A percentile compares a stretch with the other conserved stretches of the same genome.
Evolutionary conservation across 2,888 invertebrate genomes (phyloP).

Genomic region (Noctua fimbriata): DNA sequence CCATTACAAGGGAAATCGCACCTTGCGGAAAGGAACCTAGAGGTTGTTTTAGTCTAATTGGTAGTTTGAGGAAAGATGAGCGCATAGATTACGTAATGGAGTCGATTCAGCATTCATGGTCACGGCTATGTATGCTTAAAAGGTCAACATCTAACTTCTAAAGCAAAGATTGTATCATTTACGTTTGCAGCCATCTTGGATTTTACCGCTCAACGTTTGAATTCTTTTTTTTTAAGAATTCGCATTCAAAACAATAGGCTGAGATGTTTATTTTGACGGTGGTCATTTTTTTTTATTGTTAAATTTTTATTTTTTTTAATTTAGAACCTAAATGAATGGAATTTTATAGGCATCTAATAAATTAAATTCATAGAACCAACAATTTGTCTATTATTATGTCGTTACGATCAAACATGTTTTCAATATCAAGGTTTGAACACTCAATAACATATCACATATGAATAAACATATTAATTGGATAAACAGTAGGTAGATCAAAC

Average conservation of each 20-base stretch:
- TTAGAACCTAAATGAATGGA: background rate
- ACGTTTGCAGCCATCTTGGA: slow-evolving; percentile 55
- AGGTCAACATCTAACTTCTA: slow-evolving; percentile 81
- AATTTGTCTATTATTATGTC: background rate
- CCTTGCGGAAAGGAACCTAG: slow-evolving; percentile 23
- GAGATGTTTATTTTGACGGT: background rate
- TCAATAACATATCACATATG: background rate
- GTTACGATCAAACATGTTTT: slow-evolving; percentile 3
- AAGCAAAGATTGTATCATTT: slow-evolving; percentile 73
- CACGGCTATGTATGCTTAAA: slow-evolving; percentile 82
- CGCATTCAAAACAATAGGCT: slow-evolving; percentile 39
- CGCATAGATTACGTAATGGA: slow-evolving; percentile 85
- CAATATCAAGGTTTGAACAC: slow-evolving; percentile 17
- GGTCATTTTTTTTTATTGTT: slow-evolving; percentile 2
- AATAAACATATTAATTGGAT: background rate
- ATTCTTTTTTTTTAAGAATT: slow-evolving; percentile 51
- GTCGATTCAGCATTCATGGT: slow-evolving; percentile 86
- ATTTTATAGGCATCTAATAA: background rate
- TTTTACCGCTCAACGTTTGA: slow-evolving; percentile 46
- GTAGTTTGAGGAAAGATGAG: slow-evolving; percentile 79
- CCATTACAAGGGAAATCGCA: slow-evolving; percentile 39
- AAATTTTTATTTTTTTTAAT: background rate
- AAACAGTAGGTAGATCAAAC: background rate
- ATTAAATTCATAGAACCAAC: background rate
- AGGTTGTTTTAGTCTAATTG: slow-evolving; percentile 45